Conservation (phyloP, 2,797 vertebrate genomes). For the Carduelis carduelis region DNA sequence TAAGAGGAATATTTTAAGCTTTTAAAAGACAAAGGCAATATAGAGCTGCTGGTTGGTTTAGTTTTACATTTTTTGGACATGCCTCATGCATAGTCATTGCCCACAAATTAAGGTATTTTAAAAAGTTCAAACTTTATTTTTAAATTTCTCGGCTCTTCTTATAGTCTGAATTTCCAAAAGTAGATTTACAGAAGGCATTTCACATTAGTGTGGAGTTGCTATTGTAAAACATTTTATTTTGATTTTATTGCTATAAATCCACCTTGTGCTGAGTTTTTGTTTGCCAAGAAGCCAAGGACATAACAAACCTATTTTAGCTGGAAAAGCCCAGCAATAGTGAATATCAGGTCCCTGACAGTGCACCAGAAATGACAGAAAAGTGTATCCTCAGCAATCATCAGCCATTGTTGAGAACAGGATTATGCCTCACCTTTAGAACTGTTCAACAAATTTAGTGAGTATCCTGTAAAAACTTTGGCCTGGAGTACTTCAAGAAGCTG, state of each 20-base stretch:
- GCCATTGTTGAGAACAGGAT: neutral
- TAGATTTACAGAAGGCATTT: neutral
- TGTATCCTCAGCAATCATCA: neutral
- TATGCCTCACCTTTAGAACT: neutral
- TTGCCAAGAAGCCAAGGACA: neutral
- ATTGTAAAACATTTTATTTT: neutral
- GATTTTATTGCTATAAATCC: neutral
- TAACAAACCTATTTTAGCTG: neutral
- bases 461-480: neutral
- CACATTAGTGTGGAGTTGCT: neutral
- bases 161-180: neutral
- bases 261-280: neutral
- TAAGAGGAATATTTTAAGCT: neutral
- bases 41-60: neutral
- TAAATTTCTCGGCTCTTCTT: neutral
- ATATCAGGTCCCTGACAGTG: neutral
- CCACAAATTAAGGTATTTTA: neutral
- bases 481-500: neutral
- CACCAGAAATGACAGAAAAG: neutral
- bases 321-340: neutral
- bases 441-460: neutral
- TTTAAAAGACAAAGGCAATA: neutral
- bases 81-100: neutral
- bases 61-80: neutral
- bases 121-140: neutral